Percentiles rank a stretch among this genome's conserved stretches.
phyloP scores from a whole-genome alignment of 1,140 invertebrate genomes.

The Centruroides sculpturatus region DNA sequence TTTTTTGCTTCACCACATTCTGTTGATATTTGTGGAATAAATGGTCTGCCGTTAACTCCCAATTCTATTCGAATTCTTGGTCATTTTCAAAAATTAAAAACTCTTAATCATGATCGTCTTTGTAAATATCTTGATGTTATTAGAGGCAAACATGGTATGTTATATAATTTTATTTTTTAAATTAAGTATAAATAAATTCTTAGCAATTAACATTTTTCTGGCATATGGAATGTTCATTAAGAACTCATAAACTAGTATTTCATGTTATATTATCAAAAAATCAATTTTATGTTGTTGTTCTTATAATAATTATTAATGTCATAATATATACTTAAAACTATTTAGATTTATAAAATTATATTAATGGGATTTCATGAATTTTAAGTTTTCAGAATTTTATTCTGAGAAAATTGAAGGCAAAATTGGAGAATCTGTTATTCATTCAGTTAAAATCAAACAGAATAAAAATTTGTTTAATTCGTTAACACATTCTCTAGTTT shows the following conservation, averaged over 20 bases:
- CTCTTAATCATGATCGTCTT: constrained; percentile 60
- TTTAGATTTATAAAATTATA: too few relatives aligned
- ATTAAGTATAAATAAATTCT: not conserved
- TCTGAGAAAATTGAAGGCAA: too few relatives aligned
- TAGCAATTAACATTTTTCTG: not conserved
- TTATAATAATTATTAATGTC: too few relatives aligned
- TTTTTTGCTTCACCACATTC: constrained; percentile 31
- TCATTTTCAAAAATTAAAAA: constrained; percentile 65
- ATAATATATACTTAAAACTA: too few relatives aligned
- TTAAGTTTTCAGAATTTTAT: too few relatives aligned
- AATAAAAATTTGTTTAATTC: too few relatives aligned
- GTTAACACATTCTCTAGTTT: too few relatives aligned
- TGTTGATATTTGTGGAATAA: constrained; percentile 82
- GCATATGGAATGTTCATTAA: not conserved
- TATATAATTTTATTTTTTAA: not conserved
- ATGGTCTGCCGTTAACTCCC: constrained; percentile 85
- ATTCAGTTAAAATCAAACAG: too few relatives aligned
- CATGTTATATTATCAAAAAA: constrained; percentile 13
- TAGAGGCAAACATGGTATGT: constrained; percentile 81
- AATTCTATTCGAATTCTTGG: constrained; percentile 91
- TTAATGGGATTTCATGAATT: too few relatives aligned
- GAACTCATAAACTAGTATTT: constrained; percentile 5
- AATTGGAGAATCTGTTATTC: too few relatives aligned
- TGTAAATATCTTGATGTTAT: constrained; percentile 82
- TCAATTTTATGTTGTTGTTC: not conserved